A percentile compares a stretch with the other conserved stretches of the same genome.
Conservation (phyloP, 1,140 invertebrate genomes). For the Cyclargus thomasi region DNA sequence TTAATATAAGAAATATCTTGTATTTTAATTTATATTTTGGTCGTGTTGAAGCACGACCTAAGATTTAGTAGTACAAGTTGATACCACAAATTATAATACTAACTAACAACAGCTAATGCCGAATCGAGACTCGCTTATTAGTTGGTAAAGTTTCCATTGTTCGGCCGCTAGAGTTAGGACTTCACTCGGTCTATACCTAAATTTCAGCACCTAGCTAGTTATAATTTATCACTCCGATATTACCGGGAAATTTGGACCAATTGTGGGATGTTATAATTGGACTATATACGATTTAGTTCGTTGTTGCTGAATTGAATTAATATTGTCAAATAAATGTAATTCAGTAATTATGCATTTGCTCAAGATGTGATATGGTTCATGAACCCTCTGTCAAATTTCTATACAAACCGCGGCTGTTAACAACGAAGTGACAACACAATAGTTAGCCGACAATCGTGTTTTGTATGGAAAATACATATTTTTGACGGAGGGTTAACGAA, state of each 20-base stretch:
- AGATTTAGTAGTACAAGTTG: slow-evolving; percentile 17
- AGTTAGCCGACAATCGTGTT: too few species aligned
- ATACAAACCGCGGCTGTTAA: too few species aligned
- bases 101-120: slow-evolving; percentile 44
- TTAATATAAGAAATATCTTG: too few species aligned
- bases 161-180: slow-evolving; percentile 32
- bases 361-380: too few species aligned
- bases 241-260: slow-evolving; percentile 24
- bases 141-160: slow-evolving; percentile 48
- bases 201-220: slow-evolving; percentile 39
- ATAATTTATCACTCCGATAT: slow-evolving; percentile 38
- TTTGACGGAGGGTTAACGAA: too few species aligned
- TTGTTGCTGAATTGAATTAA: not conserved
- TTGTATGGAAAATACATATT: too few species aligned
- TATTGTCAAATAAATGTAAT: too few species aligned
- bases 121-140: slow-evolving; percentile 41
- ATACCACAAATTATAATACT: slow-evolving; percentile 34
- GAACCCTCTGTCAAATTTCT: too few species aligned
- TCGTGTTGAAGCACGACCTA: not conserved
- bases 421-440: too few species aligned
- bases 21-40: too few species aligned
- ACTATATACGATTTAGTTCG: not conserved
- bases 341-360: too few species aligned
- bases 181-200: slow-evolving; percentile 26
- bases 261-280: slow-evolving; percentile 17